Evolutionary conservation across 1,140 invertebrate genomes (phyloP).

Genomic region (Stegodyphus dumicola): DNA sequence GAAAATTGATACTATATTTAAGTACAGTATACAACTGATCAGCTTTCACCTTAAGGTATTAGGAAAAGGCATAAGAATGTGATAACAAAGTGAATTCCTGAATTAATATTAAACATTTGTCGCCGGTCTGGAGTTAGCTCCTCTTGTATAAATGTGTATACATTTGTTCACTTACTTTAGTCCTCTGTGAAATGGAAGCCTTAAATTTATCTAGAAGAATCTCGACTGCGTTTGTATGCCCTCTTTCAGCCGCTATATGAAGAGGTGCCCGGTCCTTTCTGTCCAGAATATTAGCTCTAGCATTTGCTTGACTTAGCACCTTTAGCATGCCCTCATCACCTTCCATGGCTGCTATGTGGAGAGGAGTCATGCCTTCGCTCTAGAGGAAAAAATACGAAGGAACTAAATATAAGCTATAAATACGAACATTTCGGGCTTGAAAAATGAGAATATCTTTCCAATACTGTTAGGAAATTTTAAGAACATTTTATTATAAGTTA

Average conservation of each 20-base stretch:
- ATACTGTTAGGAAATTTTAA: too few species aligned
- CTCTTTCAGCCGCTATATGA: slow-evolving; percentile 96
- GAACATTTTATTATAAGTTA: too few species aligned
- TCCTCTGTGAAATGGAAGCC: slow-evolving; percentile 92
- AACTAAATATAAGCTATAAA: too few species aligned
- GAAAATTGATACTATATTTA: too few species aligned
- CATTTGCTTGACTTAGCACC: slow-evolving; percentile 93
- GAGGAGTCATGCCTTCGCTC: slow-evolving; percentile 89
- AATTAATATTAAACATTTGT: too few species aligned
- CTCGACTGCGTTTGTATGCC: slow-evolving; percentile 95
- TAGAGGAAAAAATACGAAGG: slow-evolving; percentile 64
- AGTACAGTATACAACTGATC: too few species aligned
- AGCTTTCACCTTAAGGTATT: too few species aligned
- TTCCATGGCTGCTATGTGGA: slow-evolving; percentile 95
- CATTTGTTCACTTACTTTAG: slow-evolving; percentile 73
- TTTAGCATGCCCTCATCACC: slow-evolving; percentile 94
- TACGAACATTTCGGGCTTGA: too few species aligned
- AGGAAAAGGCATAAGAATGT: too few species aligned
- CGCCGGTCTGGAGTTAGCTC: background rate
- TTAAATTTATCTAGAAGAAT: slow-evolving; percentile 97
- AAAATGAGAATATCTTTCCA: too few species aligned
- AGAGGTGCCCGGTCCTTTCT: slow-evolving; percentile 92
- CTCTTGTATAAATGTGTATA: background rate
- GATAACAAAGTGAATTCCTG: too few species aligned
- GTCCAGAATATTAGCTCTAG: slow-evolving; percentile 92